Base-by-base conservation (phyloP, 2,797 vertebrate genomes). In the Coluber constrictor region DNA sequence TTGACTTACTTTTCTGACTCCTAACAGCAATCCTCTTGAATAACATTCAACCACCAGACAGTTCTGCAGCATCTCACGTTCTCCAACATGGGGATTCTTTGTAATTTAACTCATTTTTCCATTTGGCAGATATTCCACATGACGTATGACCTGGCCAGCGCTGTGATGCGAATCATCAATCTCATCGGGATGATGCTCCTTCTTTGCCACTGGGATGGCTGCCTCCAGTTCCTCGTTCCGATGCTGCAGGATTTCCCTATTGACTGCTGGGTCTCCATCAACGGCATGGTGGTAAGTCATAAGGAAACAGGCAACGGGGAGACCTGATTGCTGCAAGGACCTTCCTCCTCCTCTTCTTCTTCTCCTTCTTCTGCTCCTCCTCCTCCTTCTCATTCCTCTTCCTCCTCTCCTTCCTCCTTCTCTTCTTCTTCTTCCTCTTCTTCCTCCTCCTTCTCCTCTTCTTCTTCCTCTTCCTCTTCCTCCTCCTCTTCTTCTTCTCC, bases 151-250 rank as follows among this genome's bases (percentile, higher is more conserved):
- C 97, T 99, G 97, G 99, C 99, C 90, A 99, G 99, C 2, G 99
- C 99, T 0, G 99, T 99, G 96, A 98, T 99, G 98, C 97, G 99
- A 93, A 99, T 99, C 96, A 96, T 99, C 96, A 99, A 99, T 97
- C 98, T 99, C 95, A 99, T 99, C 1, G 99, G 98, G 47, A 99
- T 99, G 99, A 99, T 99, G 99, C 97, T 99, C 94, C 97, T 99
- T 95, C 97, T 99, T 1, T 99, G 99, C 94, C 99, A 99, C 97
- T 99, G 99, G 99, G 99, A 99, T 0, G 99, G 99, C 94, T 99
- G 99, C 94, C 98, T 99, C 54, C 99, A 99, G 97, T 99, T 99
- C 97, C 98, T 99, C 47, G 99, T 99, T 89, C 99, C 99, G 92
- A 99, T 99, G 98, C 97, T 99, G 95, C 99, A 99, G 96, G 99